phyloP scores from a whole-genome alignment of 2,888 invertebrate species.

The Drepanosiphum platanoidis region DNA sequence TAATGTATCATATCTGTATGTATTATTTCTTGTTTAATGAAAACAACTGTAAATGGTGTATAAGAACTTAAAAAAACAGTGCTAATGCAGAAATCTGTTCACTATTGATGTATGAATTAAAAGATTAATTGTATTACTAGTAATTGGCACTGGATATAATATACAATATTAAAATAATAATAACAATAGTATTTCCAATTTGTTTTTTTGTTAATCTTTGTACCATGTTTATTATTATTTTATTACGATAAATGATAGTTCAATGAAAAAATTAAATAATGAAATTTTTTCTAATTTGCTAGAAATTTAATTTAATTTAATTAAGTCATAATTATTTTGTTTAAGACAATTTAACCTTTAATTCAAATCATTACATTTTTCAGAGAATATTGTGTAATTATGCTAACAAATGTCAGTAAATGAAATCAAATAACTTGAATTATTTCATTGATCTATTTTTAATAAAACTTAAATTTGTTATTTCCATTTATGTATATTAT shows the following conservation, averaged over 20 bases:
- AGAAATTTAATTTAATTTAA: conserved; percentile 15
- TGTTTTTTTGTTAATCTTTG: conserved; percentile 11
- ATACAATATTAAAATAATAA: neutral
- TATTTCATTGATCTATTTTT: conserved; percentile 5
- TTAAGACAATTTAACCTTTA: conserved; percentile 1
- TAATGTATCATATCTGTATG: conserved; percentile 27
- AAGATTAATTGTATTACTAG: neutral
- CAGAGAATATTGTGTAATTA: neutral
- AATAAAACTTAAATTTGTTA: neutral
- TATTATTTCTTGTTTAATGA: conserved; percentile 4
- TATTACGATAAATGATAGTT: conserved; percentile 19
- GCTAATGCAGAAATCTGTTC: conserved; percentile 10
- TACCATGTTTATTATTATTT: conserved; percentile 23
- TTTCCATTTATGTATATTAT: neutral
- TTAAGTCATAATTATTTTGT: neutral
- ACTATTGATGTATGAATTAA: neutral
- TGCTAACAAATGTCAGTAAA: neutral
- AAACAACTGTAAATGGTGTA: conserved; percentile 5
- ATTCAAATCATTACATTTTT: conserved; percentile 10
- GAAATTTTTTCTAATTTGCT: conserved; percentile 16
- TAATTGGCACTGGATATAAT: conserved; percentile 1
- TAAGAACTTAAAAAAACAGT: neutral
- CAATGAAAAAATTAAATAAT: conserved; percentile 12
- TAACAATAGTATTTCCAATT: conserved; percentile 13
- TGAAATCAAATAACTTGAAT: conserved; percentile 2